phyloP scores from a whole-genome alignment of 2,888 invertebrate species.

The Drosophila incognita region DNA sequence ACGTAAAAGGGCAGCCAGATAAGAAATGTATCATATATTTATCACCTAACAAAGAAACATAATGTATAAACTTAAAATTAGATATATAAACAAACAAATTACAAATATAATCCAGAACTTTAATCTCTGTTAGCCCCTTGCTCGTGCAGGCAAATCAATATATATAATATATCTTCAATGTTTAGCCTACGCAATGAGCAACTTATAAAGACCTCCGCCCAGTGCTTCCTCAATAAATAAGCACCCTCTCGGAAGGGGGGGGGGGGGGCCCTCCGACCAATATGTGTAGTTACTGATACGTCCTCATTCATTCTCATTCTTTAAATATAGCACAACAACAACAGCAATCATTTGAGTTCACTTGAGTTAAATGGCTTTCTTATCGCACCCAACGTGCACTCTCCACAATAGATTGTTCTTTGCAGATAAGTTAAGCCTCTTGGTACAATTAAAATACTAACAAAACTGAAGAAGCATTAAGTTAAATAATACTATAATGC shows the following conservation, averaged over 20 bases:
- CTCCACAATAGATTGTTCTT: constrained; percentile 17
- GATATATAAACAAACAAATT: background rate
- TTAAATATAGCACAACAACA: constrained; percentile 25
- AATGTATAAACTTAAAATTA: background rate
- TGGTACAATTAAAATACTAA: constrained; percentile 62
- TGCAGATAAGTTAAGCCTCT: constrained; percentile 35
- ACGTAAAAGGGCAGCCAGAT: background rate
- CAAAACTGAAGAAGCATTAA: constrained; percentile 16
- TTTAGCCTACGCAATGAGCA: background rate
- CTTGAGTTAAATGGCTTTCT: constrained; percentile 21
- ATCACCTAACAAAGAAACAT: background rate
- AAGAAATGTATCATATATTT: background rate
- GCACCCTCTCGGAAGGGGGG: background rate
- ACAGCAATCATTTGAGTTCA: constrained; percentile 24
- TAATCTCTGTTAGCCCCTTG: background rate
- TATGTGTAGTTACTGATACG: constrained; percentile 27
- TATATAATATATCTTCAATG: background rate
- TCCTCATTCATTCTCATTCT: constrained; percentile 43
- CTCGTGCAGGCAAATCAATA: constrained; percentile 4
- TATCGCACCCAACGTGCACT: constrained; percentile 39
- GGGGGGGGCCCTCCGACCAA: background rate
- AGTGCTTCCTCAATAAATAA: constrained; percentile 51
- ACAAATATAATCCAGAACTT: background rate
- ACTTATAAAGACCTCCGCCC: background rate
- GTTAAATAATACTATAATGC: background rate